phyloP scores from a whole-genome alignment of 2,113 vertebrate species.

The Reinhardtius hippoglossoides region DNA sequence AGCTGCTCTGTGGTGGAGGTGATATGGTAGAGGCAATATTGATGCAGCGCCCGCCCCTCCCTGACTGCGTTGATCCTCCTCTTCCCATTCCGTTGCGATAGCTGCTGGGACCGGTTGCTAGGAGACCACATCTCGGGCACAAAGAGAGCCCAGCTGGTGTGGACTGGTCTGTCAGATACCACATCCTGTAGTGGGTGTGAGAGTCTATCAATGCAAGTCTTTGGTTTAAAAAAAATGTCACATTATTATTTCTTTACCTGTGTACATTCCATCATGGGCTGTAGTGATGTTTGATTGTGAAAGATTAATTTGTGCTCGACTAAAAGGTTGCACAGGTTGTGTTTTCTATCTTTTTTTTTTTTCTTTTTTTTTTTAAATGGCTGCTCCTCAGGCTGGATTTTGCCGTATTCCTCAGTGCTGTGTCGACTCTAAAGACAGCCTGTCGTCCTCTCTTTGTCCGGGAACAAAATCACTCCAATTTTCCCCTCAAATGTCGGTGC shows the following conservation, averaged over 20 bases:
- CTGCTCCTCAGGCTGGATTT: slow-evolving; percentile 23
- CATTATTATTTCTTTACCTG: slow-evolving; percentile 1
- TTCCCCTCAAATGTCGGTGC: slow-evolving; percentile 62
- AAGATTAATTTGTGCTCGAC: neutral
- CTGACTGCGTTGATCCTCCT: slow-evolving; percentile 80
- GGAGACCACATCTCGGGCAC: slow-evolving; percentile 90
- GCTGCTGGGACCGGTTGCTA: slow-evolving; percentile 94
- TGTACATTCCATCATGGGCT: slow-evolving; percentile 10
- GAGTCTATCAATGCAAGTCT: slow-evolving; percentile 66
- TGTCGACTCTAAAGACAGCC: slow-evolving; percentile 23
- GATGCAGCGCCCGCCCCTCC: slow-evolving; percentile 80
- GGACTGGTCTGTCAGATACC: slow-evolving; percentile 85
- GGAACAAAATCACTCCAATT: slow-evolving; percentile 66
- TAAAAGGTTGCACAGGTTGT: slow-evolving; percentile 6
- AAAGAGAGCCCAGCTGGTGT: slow-evolving; percentile 94
- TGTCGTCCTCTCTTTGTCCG: slow-evolving; percentile 60
- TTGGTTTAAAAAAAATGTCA: slow-evolving; percentile 26
- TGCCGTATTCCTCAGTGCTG: neutral
- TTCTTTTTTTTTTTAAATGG: slow-evolving; percentile 36
- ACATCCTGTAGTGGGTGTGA: slow-evolving; percentile 78
- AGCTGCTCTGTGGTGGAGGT: slow-evolving; percentile 72
- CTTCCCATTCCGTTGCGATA: slow-evolving; percentile 84
- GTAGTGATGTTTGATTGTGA: neutral
- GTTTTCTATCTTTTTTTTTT: neutral
- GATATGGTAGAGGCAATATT: slow-evolving; percentile 76